Base-by-base conservation (phyloP, 1,140 invertebrate species). In the Drosophila funebris region DNA sequence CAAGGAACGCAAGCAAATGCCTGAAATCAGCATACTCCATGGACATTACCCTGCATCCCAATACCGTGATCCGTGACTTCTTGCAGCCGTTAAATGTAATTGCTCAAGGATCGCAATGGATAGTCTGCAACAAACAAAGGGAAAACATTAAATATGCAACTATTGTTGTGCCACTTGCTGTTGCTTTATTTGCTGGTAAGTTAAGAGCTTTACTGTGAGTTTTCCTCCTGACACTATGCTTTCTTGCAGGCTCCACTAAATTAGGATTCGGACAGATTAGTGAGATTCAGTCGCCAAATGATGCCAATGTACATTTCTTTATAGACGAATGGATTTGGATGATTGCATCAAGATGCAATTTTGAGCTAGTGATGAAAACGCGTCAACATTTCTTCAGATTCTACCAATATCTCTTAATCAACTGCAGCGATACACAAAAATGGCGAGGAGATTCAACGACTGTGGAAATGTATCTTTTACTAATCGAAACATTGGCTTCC, bases 321-420 rank as follows among this genome's bases (percentile, higher is more conserved):
- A 92, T 97, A 0, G 96, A 97, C 80, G 96, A 97, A 63, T 97
- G 96, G 96, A 94, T 96, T 22, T 94, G 94, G n/a, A 96, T 97
- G 90, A 93, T 94, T 41, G 92, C 95, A 0, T 94, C 96, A 78
- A 93, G 94, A 4, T 94, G 95, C 20, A 93, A 94, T 60, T 95
- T 95, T 0, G 93, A 94, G 41, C 92, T 96, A 29, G 93, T 96
- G 5, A 93, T 95, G 67, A 94, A 95, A 89, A 92, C 97, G 14
- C 92, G 97, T 22, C 95, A 96, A 84, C 96, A 96, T 64, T 95
- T 97, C 91, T 95, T 96, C 80, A 76, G 50, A 9, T 33, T 58
- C 7, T 91, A 79, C 13, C 44, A 82, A 14, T 64, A 90, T 16
- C 53, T 85, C 31, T 13, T 91, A 5, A 74, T 53, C 18, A 16